A percentile compares a stretch with the other conserved stretches of the same genome.
Evolutionary conservation across 2,113 vertebrate genomes (phyloP).

Genomic region (Psephotus haematonotus): DNA sequence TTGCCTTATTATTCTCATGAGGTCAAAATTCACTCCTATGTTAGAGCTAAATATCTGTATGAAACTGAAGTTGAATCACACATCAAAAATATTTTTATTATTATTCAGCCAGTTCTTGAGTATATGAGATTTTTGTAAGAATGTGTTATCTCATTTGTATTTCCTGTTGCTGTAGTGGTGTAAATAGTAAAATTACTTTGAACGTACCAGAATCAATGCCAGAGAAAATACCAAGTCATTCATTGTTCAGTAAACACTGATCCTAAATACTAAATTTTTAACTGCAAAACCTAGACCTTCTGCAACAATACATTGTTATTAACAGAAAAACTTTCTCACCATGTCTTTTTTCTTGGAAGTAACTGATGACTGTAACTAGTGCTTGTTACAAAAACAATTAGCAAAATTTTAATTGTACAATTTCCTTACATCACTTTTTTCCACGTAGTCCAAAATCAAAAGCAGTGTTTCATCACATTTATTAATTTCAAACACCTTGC

Average conservation of each 20-base stretch:
- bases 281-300: background rate
- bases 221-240: constrained; percentile 14
- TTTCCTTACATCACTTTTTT: background rate
- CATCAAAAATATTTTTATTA: background rate
- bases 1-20: background rate
- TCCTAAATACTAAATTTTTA: constrained; percentile 6
- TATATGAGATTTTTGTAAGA: background rate
- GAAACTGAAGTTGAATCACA: background rate
- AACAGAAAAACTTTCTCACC: background rate
- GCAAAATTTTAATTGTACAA: background rate
- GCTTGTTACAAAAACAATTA: background rate
- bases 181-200: background rate
- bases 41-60: background rate
- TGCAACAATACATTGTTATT: background rate
- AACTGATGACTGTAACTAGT: background rate
- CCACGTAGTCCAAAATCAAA: background rate
- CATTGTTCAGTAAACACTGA: background rate
- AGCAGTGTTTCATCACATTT: background rate
- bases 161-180: background rate
- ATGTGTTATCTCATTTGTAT: background rate
- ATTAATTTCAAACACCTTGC: background rate
- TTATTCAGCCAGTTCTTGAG: background rate
- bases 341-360: background rate
- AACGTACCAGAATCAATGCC: background rate
- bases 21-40: background rate